A percentile compares a stretch with the other conserved stretches of the same genome.
Evolutionary conservation across 2,113 vertebrate genomes (phyloP).

Genomic region (Scortum barcoo): DNA sequence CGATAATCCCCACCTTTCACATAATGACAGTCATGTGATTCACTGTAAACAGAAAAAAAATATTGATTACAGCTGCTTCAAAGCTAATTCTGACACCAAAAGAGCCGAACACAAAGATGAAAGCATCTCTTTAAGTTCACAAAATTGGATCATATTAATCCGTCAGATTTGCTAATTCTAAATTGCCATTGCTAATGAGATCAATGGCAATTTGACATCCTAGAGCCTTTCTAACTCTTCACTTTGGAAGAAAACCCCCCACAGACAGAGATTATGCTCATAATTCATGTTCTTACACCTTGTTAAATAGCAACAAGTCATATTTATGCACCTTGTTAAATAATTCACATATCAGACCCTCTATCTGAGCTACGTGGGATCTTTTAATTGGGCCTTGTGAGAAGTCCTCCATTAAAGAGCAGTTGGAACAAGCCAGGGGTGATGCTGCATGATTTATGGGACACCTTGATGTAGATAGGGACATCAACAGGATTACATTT

Average conservation of each 20-base stretch:
- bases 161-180: background rate
- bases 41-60: background rate
- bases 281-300: slow-evolving; percentile 77
- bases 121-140: background rate
- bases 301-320: slow-evolving; percentile 75
- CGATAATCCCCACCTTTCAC: background rate
- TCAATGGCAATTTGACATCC: background rate
- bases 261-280: slow-evolving; percentile 55
- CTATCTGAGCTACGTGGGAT: slow-evolving; percentile 66
- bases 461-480: slow-evolving; percentile 61
- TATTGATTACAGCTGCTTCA: background rate
- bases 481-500: slow-evolving; percentile 65
- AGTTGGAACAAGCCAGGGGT: slow-evolving; percentile 60
- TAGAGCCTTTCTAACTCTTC: slow-evolving; percentile 34
- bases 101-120: background rate
- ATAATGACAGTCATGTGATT: background rate
- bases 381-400: slow-evolving; percentile 78
- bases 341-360: slow-evolving; percentile 75
- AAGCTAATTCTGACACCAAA: background rate
- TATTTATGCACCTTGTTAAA: slow-evolving; percentile 76
- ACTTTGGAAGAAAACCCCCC: slow-evolving; percentile 35
- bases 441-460: slow-evolving; percentile 75
- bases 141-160: background rate
- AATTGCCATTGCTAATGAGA: background rate
- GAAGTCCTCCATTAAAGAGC: slow-evolving; percentile 70